Conservation (phyloP, 2,797 vertebrate species). For the Danio tinwini region DNA sequence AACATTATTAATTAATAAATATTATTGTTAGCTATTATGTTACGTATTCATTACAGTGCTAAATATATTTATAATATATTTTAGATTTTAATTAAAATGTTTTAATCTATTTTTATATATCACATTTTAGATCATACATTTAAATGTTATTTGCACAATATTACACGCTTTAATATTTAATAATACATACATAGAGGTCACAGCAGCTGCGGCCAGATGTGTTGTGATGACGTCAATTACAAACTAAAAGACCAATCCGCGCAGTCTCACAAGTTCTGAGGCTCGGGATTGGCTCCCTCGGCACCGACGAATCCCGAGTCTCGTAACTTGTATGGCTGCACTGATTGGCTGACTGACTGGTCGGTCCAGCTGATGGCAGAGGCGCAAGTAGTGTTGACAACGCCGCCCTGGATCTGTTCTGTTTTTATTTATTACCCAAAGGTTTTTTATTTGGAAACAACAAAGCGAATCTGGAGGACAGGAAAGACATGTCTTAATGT, state of each 20-base stretch:
- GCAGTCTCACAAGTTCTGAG: background rate
- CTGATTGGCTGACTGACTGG: conserved; percentile 65
- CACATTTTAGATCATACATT: no score
- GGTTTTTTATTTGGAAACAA: background rate
- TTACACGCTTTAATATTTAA: background rate
- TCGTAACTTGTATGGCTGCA: conserved; percentile 3
- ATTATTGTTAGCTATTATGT: no score
- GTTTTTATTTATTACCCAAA: conserved; percentile 28
- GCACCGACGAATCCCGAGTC: conserved; percentile 1
- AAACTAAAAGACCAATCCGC: conserved; percentile 1
- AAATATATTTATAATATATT: no score
- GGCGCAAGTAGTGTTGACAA: conserved; percentile 51
- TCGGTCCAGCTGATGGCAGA: conserved; percentile 60
- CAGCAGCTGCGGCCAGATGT: background rate
- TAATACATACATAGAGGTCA: background rate
- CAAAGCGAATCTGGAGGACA: background rate
- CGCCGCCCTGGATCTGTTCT: conserved; percentile 13
- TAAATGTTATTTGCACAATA: no score
- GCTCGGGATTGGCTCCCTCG: background rate
- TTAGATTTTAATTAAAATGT: no score
- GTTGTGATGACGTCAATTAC: background rate
- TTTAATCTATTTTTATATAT: no score
- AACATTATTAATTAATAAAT: no score
- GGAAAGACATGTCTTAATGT: conserved; percentile 71
- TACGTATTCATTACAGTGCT: no score